Base-by-base conservation (phyloP, 2,797 vertebrate species). In the Enteromius anoplus region DNA sequence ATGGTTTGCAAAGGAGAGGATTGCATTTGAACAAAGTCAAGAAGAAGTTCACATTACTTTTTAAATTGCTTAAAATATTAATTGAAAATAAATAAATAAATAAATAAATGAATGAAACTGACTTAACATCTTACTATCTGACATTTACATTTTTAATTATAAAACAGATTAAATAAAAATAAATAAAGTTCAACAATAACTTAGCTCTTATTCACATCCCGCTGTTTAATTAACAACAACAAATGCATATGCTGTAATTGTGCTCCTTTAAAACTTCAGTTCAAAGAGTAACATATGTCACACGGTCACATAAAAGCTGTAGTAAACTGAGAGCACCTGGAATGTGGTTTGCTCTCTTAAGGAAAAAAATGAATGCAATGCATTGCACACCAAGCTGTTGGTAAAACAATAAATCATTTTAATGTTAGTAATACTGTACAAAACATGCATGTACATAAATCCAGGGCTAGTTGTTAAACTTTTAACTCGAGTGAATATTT, bases 1-100 rank as follows among this genome's bases (percentile, higher is more conserved):
- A 15, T 23, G 66, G 45, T 82, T 84, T 79, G 58, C 17, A 65
- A 77, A 47, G 29, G 19, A 80, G 71, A 80, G 86, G 82, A 84
- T 29, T 78, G 66, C 55, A 75, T 40, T 23, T 80, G 62, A 80
- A 37, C 45, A 40, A n/a, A 64, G 23, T 29, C 17, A n/a, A 26
- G 26, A 26, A 26, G 26, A 26, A 26, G 26, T 26, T 2, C 21
- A 45, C 9, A 45, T 17, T n/a, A 1, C 47, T 15, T 26, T 23
- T 55, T 53, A 15, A 4, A 29, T 1, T 11, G 10, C 40, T 64
- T 55, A 19, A 37, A 55, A 0, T 5, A 80, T 2, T 6, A 69
- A 80, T 2, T 47, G 8, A 71, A 71, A 47, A 42, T 29, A 26
- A 47, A 47, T 10, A 40, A n/a, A 37, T 45, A 3, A 2, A 53